Conservation (phyloP, 23 tunicate species). For the Trididemnum miniatum region DNA sequence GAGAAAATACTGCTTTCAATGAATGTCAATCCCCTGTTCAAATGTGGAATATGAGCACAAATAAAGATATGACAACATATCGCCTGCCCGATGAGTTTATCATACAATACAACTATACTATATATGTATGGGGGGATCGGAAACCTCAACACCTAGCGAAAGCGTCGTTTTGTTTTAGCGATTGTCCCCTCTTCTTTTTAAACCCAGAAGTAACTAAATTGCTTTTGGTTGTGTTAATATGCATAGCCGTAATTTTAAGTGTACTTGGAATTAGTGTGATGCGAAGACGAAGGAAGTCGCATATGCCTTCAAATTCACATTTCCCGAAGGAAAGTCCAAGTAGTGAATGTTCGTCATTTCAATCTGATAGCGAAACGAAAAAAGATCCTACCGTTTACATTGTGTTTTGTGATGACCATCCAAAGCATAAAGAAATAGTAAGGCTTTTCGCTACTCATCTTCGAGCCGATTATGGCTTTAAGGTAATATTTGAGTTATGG, state of each 20-base stretch:
- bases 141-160: background rate
- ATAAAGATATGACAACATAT: background rate
- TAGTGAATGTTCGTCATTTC: background rate
- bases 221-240: background rate
- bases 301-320: background rate
- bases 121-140: background rate
- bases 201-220: no score
- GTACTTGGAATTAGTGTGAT: background rate
- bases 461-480: background rate
- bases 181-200: background rate
- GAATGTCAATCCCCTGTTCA: background rate
- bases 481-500: conserved; percentile 33
- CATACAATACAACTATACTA: background rate
- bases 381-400: background rate
- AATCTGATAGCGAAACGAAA: background rate
- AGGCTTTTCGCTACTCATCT: background rate
- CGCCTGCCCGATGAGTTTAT: background rate
- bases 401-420: conserved; percentile 21
- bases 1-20: background rate
- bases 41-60: background rate
- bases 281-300: background rate
- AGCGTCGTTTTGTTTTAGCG: background rate
- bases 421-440: conserved; percentile 24
- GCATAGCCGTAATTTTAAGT: background rate
- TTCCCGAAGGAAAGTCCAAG: no score